Base-by-base conservation (phyloP, 2,888 invertebrate genomes). In the Automeris io region DNA sequence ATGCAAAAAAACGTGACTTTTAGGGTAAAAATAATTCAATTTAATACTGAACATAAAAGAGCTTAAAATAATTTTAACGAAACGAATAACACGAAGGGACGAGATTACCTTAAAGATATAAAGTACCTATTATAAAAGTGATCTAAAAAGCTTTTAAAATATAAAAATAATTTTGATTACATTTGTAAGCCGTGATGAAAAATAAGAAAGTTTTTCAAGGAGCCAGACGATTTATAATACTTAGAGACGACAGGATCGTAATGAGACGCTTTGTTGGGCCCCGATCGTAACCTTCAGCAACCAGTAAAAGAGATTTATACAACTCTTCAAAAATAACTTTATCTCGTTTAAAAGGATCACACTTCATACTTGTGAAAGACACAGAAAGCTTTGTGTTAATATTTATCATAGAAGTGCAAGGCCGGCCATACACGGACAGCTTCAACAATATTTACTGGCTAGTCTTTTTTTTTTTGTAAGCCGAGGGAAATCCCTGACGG, bases 161-260 rank as follows among this genome's bases (percentile, higher is more conserved):
- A 26, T 23, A 26, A 29, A 37, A 42, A 19, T 29, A 23, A 18
- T 39, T 41, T n/a, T 19, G 35, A 34, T 29, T 25, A 23, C n/a
- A 37, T 37, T 47, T 36, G 32, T 42, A 44, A 49, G 42, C 42
- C 35, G 37, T 25, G 18, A 24, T 26, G 24, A 41, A 40, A 44
- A 45, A 22, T 5, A 35, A 25, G 38, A 33, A 43, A 45, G 44
- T 47, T 47, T 50, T 40, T 23, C 33, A 43, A 32, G 3, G 37
- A 22, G 31, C 41, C 34, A 40, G 47, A 40, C 51, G 49, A 56
- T 63, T 60, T 57, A 54, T 56, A 53, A 23, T 11, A 22, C 23
- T 32, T 37, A 16, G 22, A 31, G 23, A 2, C 22, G 23, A 12
- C 22, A 7, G 37, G 16, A 5, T 5, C 31, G 31, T 5, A 37